A percentile compares a stretch with the other conserved stretches of the same genome.
phyloP scores from a whole-genome alignment of 1,140 invertebrate species.

The Trichonephila clavipes region DNA sequence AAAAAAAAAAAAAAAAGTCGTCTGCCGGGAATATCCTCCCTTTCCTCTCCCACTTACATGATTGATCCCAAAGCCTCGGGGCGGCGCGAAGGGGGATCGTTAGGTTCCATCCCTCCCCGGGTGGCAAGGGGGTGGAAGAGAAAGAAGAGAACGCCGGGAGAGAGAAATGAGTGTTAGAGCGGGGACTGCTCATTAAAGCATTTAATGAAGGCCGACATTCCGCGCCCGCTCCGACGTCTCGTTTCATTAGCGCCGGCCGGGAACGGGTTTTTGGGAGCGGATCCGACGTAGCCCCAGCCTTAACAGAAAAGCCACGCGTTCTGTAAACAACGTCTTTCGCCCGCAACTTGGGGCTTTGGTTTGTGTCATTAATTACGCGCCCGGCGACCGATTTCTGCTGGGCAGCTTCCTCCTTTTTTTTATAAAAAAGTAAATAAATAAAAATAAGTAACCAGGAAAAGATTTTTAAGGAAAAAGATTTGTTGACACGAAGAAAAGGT shows the following conservation, averaged over 20 bases:
- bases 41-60: conserved; percentile 39
- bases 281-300: not conserved
- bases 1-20: conserved; percentile 13
- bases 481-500: not conserved
- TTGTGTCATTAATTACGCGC: conserved; percentile 7
- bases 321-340: conserved; percentile 28
- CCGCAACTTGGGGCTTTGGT: not conserved
- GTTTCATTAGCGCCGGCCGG: conserved; percentile 36
- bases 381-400: not conserved
- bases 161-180: not conserved
- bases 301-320: not conserved
- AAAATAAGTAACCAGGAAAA: not conserved
- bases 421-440: too few species aligned
- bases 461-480: not conserved
- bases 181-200: conserved; percentile 51
- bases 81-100: conserved; percentile 48
- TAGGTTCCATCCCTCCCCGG: not conserved
- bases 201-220: conserved; percentile 63
- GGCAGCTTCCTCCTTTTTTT: not conserved
- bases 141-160: not conserved
- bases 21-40: conserved; percentile 40
- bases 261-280: not conserved
- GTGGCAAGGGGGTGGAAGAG: not conserved
- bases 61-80: conserved; percentile 55
- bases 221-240: conserved; percentile 9